Evolutionary conservation across 2,113 vertebrate genomes (phyloP), one percentile per base, ranked within the genome.

Genomic region (Salvelinus fontinalis): DNA sequence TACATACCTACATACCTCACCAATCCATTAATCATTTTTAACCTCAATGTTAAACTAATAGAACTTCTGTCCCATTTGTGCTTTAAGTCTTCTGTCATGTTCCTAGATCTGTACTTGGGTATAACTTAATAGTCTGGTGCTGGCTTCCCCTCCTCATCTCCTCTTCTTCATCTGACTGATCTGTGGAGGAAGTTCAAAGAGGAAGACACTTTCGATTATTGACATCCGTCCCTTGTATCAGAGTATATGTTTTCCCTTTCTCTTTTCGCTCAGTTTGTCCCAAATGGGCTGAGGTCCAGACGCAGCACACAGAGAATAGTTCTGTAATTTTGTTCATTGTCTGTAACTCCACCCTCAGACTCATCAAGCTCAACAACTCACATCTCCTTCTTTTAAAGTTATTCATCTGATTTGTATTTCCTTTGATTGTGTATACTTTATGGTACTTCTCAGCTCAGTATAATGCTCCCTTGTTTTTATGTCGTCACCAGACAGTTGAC

Each of bases 261-360:
- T 5, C 39, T 7, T 62, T 51, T 73, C 4, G 54, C 14, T 44
- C 86, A 99, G 98, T 97, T 82, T 98, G 97, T 84, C 97, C 97
- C 3, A 99, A 99, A 77, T 99, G 97, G 97, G 93, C 94, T 26
- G 99, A 99, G 83, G 84, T 97, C 80, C 93, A 94, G 70, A 98
- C 95, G 81, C 95, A 92, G 77, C 97, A 99, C 82, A 90, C 77
- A 9, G 93, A 96, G 71, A 95, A 95, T 84, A 92, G 92, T 73
- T 96, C 96, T 0, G 80, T 96, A 27, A 86, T 97, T 64, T 86
- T 99, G 87, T 88, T 99, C 74, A 91, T 99, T 54, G 83, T 99
- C 84, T 99, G 98, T 78, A 94, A 97, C 78, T 99, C 98, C 31
- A 97, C 98, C 22, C 85, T 96, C 31, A 93, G 98, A 71, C 85